Conservation (phyloP, 1,140 invertebrate genomes). For the Dendrolimus kikuchii region DNA sequence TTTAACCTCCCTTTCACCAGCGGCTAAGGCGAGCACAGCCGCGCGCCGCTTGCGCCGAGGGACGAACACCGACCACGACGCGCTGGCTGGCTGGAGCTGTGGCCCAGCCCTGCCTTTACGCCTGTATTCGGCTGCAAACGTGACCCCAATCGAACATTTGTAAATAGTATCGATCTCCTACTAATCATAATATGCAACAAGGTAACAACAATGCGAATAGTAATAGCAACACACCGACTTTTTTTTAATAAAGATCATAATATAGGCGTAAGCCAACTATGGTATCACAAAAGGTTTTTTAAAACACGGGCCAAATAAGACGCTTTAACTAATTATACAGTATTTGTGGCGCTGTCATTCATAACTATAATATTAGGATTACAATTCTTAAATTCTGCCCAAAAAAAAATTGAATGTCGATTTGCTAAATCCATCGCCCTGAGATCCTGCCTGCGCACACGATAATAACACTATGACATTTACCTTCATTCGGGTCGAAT, state of each 20-base stretch:
- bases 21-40: slow-evolving; percentile 11
- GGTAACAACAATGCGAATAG: neutral
- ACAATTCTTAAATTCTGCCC: too few species aligned
- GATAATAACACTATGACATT: slow-evolving; percentile 28
- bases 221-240: neutral
- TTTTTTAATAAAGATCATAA: too few species aligned
- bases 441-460: neutral
- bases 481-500: slow-evolving; percentile 30
- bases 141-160: too few species aligned
- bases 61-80: slow-evolving; percentile 25
- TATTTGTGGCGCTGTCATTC: too few species aligned
- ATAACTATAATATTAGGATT: too few species aligned
- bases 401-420: too few species aligned
- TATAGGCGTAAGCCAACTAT: too few species aligned
- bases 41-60: slow-evolving; percentile 23
- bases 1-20: slow-evolving; percentile 64
- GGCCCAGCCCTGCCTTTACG: slow-evolving; percentile 23
- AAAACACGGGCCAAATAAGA: too few species aligned
- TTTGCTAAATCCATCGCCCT: too few species aligned
- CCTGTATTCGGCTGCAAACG: slow-evolving; percentile 10
- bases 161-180: too few species aligned
- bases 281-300: too few species aligned
- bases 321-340: neutral
- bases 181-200: too few species aligned
- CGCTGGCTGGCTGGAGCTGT: slow-evolving; percentile 37